Conservation (phyloP, 1,140 invertebrate genomes). For the Babylonia areolata region DNA sequence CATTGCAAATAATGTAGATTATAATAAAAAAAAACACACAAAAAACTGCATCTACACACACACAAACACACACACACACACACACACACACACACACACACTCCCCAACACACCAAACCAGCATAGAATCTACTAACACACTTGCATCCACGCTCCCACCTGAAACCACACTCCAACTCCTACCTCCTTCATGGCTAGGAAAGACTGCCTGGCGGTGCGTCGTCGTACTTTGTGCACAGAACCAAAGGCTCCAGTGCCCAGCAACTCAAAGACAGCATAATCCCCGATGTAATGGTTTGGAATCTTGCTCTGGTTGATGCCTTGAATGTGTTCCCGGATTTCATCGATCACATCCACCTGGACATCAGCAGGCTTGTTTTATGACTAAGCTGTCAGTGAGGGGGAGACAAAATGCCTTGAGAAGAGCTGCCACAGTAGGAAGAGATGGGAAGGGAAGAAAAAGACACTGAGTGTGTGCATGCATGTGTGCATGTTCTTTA, state of each 20-base stretch:
- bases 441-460: background rate
- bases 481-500: too few relatives aligned
- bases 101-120: background rate
- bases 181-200: slow-evolving; percentile 77
- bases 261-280: slow-evolving; percentile 76
- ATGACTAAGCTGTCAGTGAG: background rate
- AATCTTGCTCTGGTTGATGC: slow-evolving; percentile 72
- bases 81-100: background rate
- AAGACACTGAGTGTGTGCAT: too few relatives aligned
- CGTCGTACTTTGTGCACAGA: slow-evolving; percentile 77
- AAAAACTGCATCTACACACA: too few relatives aligned
- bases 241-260: slow-evolving; percentile 77
- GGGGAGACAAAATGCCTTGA: background rate
- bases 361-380: background rate
- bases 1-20: too few relatives aligned
- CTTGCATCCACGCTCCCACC: too few relatives aligned
- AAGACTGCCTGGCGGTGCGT: slow-evolving; percentile 70
- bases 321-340: slow-evolving; percentile 69
- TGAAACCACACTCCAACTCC: slow-evolving; percentile 5
- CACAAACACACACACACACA: background rate
- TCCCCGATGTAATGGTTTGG: slow-evolving; percentile 75
- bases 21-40: too few relatives aligned
- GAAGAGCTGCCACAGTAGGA: too few relatives aligned
- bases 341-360: slow-evolving; percentile 63
- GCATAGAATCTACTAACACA: too few relatives aligned